Percentiles rank a stretch among this genome's conserved stretches.
phyloP scores from a whole-genome alignment of 1,140 invertebrate genomes.

The Cydia amplana region DNA sequence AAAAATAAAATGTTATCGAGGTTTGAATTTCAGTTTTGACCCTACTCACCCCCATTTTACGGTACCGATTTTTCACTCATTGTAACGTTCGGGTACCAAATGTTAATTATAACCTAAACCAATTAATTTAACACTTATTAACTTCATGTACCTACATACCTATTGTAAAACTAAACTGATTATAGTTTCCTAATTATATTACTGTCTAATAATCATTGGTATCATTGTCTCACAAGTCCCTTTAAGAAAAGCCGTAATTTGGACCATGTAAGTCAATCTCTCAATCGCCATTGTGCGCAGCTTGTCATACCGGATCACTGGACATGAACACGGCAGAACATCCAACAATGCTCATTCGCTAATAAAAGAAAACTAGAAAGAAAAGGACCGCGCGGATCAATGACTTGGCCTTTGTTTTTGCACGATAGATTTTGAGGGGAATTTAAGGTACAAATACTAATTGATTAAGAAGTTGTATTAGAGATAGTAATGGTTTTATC shows the following conservation, averaged over 20 bases:
- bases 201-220: background rate
- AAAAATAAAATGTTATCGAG: no score
- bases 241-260: background rate
- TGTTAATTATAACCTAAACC: no score
- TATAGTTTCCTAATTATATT: background rate
- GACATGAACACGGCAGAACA: background rate
- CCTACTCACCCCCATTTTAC: no score
- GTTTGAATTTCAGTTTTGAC: no score
- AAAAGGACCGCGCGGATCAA: background rate
- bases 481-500: no score
- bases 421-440: background rate
- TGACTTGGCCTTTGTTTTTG: background rate
- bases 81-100: no score
- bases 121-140: no score
- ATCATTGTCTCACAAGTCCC: background rate
- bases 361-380: background rate
- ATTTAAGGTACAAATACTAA: background rate
- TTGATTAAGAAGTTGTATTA: background rate
- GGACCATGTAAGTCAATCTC: constrained; percentile 2
- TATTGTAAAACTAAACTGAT: no score
- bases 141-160: no score
- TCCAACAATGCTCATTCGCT: background rate
- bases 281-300: background rate
- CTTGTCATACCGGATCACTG: background rate
- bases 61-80: no score